Conservation (phyloP, 1,140 invertebrate genomes). For the Drosophila ambigua region DNA sequence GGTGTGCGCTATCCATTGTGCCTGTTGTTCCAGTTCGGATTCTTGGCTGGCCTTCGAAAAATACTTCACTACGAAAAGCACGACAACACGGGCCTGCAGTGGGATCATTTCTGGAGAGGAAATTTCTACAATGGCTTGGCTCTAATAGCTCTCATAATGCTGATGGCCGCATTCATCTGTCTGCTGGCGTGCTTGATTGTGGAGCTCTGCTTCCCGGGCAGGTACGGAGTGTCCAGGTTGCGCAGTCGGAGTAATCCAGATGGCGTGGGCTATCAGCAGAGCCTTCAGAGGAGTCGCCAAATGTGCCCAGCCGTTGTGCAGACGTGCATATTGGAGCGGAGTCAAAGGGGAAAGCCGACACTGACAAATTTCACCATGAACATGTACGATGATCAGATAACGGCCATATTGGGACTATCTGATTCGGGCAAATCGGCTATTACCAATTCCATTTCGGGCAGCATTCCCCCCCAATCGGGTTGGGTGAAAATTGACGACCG, state of each 20-base stretch:
- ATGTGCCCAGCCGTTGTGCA: slow-evolving; percentile 3
- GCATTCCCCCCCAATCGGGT: slow-evolving; percentile 1
- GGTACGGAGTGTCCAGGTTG: slow-evolving; percentile 2
- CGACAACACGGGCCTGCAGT: slow-evolving; percentile 9
- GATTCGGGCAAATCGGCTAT: slow-evolving; percentile 18
- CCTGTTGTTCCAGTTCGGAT: slow-evolving; percentile 15
- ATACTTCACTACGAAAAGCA: slow-evolving; percentile 5
- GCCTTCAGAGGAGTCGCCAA: background rate
- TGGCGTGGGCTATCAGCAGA: background rate
- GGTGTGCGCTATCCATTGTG: background rate
- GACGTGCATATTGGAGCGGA: background rate
- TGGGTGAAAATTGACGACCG: slow-evolving; percentile 15
- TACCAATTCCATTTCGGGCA: slow-evolving; percentile 14
- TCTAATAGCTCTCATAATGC: slow-evolving; percentile 1
- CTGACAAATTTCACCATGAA: slow-evolving; percentile 28
- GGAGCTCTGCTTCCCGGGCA: slow-evolving; percentile 15
- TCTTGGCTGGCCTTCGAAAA: background rate
- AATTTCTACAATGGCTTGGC: background rate
- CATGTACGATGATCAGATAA: slow-evolving; percentile 37
- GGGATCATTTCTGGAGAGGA: background rate
- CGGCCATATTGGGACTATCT: slow-evolving; percentile 16
- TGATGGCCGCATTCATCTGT: background rate
- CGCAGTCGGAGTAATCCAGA: no score
- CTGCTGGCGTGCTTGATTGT: background rate
- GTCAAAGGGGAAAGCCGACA: background rate